phyloP scores from a whole-genome alignment of 1,140 invertebrate genomes.

The Drosophila ercepeae region DNA sequence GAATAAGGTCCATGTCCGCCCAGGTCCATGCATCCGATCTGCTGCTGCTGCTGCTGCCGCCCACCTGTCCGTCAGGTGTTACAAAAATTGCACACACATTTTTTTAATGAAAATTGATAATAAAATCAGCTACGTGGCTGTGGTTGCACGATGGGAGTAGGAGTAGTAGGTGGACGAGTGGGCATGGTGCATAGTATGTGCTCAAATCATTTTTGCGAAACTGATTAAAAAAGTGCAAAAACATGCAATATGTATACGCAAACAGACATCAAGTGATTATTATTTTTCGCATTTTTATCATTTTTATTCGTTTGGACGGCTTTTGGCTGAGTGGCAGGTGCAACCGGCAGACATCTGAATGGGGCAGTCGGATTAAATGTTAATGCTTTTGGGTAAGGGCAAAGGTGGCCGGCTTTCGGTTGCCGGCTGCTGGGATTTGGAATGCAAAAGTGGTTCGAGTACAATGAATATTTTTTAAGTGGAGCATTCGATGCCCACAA shows the following conservation, averaged over 20 bases:
- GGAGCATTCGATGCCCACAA: slow-evolving; percentile 7
- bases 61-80: slow-evolving; percentile 15
- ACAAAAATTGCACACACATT: slow-evolving; percentile 30
- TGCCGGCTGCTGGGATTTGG: slow-evolving; percentile 1
- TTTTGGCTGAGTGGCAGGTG: slow-evolving; percentile 48
- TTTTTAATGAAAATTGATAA: slow-evolving; percentile 65
- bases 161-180: neutral
- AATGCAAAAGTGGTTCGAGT: neutral
- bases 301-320: slow-evolving; percentile 19
- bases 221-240: slow-evolving; percentile 48
- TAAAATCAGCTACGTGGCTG: slow-evolving; percentile 39
- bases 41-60: neutral
- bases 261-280: slow-evolving; percentile 38
- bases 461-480: slow-evolving; percentile 14
- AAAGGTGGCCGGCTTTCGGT: neutral
- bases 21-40: neutral
- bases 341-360: slow-evolving; percentile 35
- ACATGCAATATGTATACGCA: slow-evolving; percentile 39
- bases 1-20: slow-evolving; percentile 17
- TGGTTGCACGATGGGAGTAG: neutral
- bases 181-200: slow-evolving; percentile 4
- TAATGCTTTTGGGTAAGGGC: slow-evolving; percentile 27
- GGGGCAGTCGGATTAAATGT: slow-evolving; percentile 51
- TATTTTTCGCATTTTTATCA: slow-evolving; percentile 50
- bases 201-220: slow-evolving; percentile 49